Base-by-base conservation (phyloP, 2,797 vertebrate genomes). In the Pitangus sulphuratus region DNA sequence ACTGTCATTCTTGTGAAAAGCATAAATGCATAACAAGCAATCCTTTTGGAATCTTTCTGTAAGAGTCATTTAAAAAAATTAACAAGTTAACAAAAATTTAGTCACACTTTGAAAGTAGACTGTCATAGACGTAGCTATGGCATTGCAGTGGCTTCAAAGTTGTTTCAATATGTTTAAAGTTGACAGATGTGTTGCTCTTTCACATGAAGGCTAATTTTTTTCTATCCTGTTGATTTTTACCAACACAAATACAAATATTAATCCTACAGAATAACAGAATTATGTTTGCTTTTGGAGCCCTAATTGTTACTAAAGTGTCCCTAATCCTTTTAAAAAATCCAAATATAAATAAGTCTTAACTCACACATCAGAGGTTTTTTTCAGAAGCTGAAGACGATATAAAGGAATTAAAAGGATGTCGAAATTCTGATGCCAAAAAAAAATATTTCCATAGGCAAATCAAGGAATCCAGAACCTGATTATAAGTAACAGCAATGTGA, bases 201-300 rank as follows among this genome's bases (percentile, higher is more conserved):
- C 53, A 39, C 5, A 50, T 12, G 5, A 69, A 66, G 44, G 37
- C 3, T 37, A 4, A 5, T 33, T 28, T 65, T 48, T 70, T 70
- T 87, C 50, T 76, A 16, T 65, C n/a, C 13, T 70, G 14, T 15
- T 48, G 20, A n/a, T 66, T 80, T 53, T 86, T 70, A 61, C 58
- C 31, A 70, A n/a, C 24, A 50, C 33, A 57, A 82, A 85, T 42
- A 21, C 11, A 90, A 70, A 70, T 44, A 80, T n/a, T 69, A 75
- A 44, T 53, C 12, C 51, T 35, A 39, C 7, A 57, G 2, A 87
- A 42, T 26, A 74, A 11, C 0, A 0, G 1, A 70, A 47, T 62
- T 35, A 24, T 4, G 84, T 62, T 66, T 87, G 22, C 5, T 68
- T 57, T 84, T n/a, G 8, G 9, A 91, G 30, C 3, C 18, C 18